These are phyloP conservation scores for Gorsachius magnificus DNA, from an alignment of 2,797 vertebrate species.

Conservation along the genomic window DNA sequence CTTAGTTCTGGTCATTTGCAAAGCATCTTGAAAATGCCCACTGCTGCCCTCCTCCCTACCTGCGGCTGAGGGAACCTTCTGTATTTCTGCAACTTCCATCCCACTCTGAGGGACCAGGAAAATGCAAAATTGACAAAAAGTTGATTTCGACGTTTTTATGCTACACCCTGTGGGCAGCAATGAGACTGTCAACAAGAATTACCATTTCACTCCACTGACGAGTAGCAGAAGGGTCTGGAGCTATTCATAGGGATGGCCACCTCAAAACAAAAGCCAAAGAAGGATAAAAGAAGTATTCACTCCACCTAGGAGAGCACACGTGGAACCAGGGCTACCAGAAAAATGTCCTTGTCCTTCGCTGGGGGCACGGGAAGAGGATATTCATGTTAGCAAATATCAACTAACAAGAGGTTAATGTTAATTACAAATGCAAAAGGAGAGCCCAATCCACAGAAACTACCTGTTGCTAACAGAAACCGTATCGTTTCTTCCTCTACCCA, in stretches of 20 bases:
- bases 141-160: not conserved
- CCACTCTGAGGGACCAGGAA: not conserved
- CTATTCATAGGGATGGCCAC: conserved; percentile 4
- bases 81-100: not conserved
- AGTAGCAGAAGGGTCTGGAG: conserved; percentile 22
- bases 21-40: not conserved
- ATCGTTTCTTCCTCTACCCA: not conserved
- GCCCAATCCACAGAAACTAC: not conserved
- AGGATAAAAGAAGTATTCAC: not conserved
- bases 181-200: conserved; percentile 13
- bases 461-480: conserved; percentile 1
- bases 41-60: not conserved
- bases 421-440: not conserved
- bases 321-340: not conserved
- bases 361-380: not conserved
- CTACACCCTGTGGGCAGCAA: not conserved
- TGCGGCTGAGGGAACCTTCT: not conserved
- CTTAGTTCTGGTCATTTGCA: not conserved
- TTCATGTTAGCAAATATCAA: not conserved
- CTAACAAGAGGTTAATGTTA: not conserved
- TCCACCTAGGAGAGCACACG: not conserved
- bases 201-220: not conserved
- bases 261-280: not conserved
- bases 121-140: not conserved
- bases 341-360: not conserved